A percentile compares a stretch with the other conserved stretches of the same genome.
These are phyloP conservation scores for Oreocharis arfaki DNA, from an alignment of 2,113 vertebrate genomes.

Conservation along the genomic window DNA sequence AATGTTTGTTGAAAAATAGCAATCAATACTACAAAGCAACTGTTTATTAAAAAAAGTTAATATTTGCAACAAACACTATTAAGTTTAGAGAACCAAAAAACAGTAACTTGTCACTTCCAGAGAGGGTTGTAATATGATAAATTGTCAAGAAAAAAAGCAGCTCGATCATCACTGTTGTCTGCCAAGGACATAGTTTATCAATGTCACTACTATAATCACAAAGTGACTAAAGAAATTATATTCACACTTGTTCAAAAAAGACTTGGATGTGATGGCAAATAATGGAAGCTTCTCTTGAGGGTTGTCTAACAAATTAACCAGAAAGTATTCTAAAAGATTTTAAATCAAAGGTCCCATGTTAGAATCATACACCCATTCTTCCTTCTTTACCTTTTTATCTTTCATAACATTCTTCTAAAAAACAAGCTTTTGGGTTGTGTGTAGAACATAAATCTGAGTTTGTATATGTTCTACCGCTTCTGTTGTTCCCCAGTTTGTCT, in stretches of 20 bases:
- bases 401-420: background rate
- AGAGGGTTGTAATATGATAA: constrained; percentile 71
- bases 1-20: background rate
- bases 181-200: constrained; percentile 74
- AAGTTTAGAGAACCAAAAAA: constrained; percentile 59
- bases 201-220: constrained; percentile 67
- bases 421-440: background rate
- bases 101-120: constrained; percentile 71
- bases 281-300: background rate
- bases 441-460: background rate
- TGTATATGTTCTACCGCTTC: background rate
- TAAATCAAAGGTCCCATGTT: background rate
- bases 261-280: background rate
- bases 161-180: constrained; percentile 73
- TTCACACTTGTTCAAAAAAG: background rate
- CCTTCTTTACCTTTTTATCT: background rate
- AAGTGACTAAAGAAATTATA: constrained; percentile 24
- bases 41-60: constrained; percentile 24
- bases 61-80: constrained; percentile 51
- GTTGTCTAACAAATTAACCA: background rate
- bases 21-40: background rate
- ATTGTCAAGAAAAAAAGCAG: constrained; percentile 67
- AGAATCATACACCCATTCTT: background rate
- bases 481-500: background rate
- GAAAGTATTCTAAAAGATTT: background rate